phyloP scores from a whole-genome alignment of 2,113 vertebrate genomes.

The Uropsilus gracilis region DNA sequence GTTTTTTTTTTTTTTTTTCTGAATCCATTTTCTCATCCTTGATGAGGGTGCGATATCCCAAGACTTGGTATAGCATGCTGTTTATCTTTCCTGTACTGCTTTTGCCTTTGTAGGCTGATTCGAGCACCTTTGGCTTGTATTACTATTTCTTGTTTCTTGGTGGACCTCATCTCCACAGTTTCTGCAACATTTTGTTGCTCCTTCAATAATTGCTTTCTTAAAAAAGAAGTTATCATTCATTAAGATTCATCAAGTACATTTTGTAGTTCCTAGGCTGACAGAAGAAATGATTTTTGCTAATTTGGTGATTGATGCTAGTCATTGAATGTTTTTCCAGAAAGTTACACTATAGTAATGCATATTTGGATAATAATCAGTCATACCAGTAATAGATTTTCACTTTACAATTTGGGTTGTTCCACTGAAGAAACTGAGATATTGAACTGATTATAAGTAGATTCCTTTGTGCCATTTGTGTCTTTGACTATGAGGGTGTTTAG shows the following conservation, averaged over 20 bases:
- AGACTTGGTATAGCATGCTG: no score
- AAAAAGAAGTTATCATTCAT: slow-evolving; percentile 39
- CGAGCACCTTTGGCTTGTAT: no score
- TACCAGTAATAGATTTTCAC: slow-evolving; percentile 12
- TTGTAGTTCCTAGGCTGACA: slow-evolving; percentile 39
- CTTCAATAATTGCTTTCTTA: slow-evolving; percentile 47
- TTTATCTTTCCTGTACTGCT: no score
- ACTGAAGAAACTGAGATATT: not conserved
- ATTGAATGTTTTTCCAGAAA: slow-evolving; percentile 30
- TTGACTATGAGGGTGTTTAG: not conserved
- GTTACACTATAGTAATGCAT: slow-evolving; percentile 35
- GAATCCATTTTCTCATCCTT: no score
- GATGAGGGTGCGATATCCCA: no score
- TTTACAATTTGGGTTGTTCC: slow-evolving; percentile 55
- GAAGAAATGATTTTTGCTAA: slow-evolving; percentile 55
- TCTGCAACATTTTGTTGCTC: no score
- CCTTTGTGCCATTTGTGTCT: not conserved
- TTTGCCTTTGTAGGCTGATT: no score
- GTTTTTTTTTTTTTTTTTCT: no score
- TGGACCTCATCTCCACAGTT: no score
- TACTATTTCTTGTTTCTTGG: no score
- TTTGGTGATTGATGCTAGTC: slow-evolving; percentile 42
- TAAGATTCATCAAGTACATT: slow-evolving; percentile 29
- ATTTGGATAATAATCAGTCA: slow-evolving; percentile 33
- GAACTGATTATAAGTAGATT: slow-evolving; percentile 50